These are phyloP conservation scores for Cetoscarus ocellatus DNA, from an alignment of 2,797 vertebrate genomes.

Conservation along the genomic window DNA sequence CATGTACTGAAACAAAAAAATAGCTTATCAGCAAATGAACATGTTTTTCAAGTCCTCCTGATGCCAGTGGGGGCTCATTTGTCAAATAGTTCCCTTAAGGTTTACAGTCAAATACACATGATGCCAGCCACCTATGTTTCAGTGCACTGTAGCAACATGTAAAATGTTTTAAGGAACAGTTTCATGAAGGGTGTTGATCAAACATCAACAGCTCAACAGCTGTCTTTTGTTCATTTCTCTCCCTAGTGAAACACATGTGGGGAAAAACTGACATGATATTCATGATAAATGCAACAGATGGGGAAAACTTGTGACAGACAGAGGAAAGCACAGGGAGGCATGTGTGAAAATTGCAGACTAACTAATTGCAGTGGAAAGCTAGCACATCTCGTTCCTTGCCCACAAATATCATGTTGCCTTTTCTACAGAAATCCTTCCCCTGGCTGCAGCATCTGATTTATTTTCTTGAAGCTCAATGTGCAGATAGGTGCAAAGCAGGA, in stretches of 20 bases:
- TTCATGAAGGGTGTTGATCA: constrained; percentile 34
- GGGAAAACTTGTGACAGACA: constrained; percentile 24
- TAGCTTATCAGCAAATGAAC: constrained; percentile 4
- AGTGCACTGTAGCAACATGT: background rate
- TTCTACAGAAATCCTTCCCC: background rate
- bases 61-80: constrained; percentile 32
- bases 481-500: constrained; percentile 58
- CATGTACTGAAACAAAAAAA: too few species aligned
- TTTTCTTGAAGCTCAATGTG: constrained; percentile 38
- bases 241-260: constrained; percentile 39
- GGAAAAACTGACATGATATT: constrained; percentile 47
- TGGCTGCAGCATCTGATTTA: constrained; percentile 33
- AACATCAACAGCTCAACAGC: constrained; percentile 30
- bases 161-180: background rate
- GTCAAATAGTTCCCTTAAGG: constrained; percentile 32
- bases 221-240: constrained; percentile 47
- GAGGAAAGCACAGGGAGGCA: constrained; percentile 20
- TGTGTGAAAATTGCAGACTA: constrained; percentile 29
- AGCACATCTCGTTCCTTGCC: constrained; percentile 19
- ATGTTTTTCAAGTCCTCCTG: constrained; percentile 26
- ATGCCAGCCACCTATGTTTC: constrained; percentile 5
- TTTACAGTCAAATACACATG: background rate
- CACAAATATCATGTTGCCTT: constrained; percentile 44
- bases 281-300: constrained; percentile 39
- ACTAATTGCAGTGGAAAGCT: constrained; percentile 49